Conservation (phyloP, 2,888 invertebrate genomes). For the Bunonema sp. region DNA sequence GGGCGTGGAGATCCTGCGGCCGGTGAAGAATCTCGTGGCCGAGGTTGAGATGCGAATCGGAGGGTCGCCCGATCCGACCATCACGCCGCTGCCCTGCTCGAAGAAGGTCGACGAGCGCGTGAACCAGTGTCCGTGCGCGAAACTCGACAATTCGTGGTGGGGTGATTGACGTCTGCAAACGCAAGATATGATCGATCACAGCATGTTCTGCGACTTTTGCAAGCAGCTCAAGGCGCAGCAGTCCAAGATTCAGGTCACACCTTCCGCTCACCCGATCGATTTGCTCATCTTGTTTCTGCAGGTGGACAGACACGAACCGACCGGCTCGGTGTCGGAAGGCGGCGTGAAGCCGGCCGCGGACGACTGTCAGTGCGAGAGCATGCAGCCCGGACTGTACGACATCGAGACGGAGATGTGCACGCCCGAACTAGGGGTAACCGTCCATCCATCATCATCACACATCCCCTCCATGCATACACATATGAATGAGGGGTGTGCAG, state of each 20-base stretch:
- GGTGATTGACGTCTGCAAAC: neutral
- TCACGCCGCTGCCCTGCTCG: conserved; percentile 38
- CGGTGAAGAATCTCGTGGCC: conserved; percentile 35
- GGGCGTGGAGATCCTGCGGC: conserved; percentile 29
- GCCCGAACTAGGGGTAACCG: no score
- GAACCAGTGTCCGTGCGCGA: conserved; percentile 41
- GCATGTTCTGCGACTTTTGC: conserved; percentile 43
- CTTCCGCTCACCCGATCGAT: no score
- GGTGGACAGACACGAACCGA: no score
- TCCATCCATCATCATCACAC: no score
- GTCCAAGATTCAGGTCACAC: conserved; percentile 23
- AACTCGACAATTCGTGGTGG: conserved; percentile 41
- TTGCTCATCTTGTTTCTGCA: no score
- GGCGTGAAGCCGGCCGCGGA: no score
- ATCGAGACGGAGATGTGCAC: conserved; percentile 45
- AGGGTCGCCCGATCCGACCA: conserved; percentile 38
- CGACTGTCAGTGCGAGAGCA: conserved; percentile 32
- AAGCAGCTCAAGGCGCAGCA: conserved; percentile 35
- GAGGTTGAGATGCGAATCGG: conserved; percentile 43
- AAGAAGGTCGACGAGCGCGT: conserved; percentile 43
- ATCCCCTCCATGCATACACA: no score
- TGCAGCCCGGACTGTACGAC: conserved; percentile 44
- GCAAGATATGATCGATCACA: conserved; percentile 7
- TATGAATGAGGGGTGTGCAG: no score
- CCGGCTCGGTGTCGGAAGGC: no score